Evolutionary conservation across 1,140 invertebrate genomes (phyloP), one percentile per base, ranked within the genome.

Genomic region (Euwallacea fornicatus): DNA sequence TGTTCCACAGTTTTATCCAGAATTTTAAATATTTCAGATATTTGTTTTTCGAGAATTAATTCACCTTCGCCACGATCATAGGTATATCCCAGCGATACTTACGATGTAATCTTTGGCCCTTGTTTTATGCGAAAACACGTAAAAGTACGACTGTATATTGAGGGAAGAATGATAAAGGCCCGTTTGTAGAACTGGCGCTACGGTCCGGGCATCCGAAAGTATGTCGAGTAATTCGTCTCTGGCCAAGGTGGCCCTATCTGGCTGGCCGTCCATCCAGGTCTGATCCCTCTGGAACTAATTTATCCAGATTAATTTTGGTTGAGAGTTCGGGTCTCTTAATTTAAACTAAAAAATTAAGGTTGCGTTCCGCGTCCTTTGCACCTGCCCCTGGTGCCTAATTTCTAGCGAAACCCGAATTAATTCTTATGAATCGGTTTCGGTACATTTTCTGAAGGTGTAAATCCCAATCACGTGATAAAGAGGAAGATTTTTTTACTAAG

Each of bases 61-160:
- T 1, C 21, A 33, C 4, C 21, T 33, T 33, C 21, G 21, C 21
- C 21, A 33, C 21, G 21, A 33, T 33, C 21, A 33, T 33, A n/a
- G n/a, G n/a, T n/a, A 33, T 33, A 33, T 33, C 21, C 21, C 4
- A 33, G 21, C 21, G 21, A 33, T 33, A 85, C 87, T 87, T 82
- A 91, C 90, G 74, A 85, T 82, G 79, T 88, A 90, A 58, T 91
- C 87, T 62, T 90, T 91, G 54, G 89, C 88, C 68, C 88, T 84
- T 4, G 90, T 91, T 68, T 91, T 91, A 77, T 98, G 93, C 50
- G 88, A 88, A 79, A 95, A 96, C 33, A 96, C 91, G 79, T 95
- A 96, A 86, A 96, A 94, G 81, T 93, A 97, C 61, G 89, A 89
- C 74, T 88, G 88, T 0, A 86, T 84, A 82, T 92, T 91, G n/a